These are phyloP conservation scores for Orthonevra nobilis DNA, from an alignment of 2,888 invertebrate species.

Conservation along the genomic window DNA sequence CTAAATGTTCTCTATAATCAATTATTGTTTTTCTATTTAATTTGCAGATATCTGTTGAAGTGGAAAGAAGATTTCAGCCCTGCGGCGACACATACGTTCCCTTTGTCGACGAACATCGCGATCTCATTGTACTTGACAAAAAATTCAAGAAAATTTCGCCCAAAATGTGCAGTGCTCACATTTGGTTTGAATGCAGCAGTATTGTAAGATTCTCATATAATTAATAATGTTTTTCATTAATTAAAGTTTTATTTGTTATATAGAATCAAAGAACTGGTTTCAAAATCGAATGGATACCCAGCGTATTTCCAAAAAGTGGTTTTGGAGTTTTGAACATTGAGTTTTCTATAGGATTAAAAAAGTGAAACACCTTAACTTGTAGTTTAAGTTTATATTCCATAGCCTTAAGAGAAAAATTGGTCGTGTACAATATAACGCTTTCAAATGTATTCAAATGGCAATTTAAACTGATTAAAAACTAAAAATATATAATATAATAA, in stretches of 20 bases:
- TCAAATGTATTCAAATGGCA: neutral
- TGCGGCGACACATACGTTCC: slow-evolving; percentile 72
- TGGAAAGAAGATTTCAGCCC: slow-evolving; percentile 74
- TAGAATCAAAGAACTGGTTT: slow-evolving; percentile 83
- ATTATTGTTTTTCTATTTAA: neutral
- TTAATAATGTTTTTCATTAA: slow-evolving; percentile 7
- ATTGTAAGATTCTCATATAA: slow-evolving; percentile 58
- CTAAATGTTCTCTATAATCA: neutral
- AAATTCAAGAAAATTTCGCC: slow-evolving; percentile 75
- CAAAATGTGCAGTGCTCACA: slow-evolving; percentile 74
- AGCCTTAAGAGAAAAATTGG: slow-evolving; percentile 20
- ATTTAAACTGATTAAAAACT: neutral
- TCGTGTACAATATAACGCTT: slow-evolving; percentile 20
- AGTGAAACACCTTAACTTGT: slow-evolving; percentile 69
- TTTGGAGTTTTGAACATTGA: slow-evolving; percentile 87
- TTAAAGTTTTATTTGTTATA: slow-evolving; percentile 12
- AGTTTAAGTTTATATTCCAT: slow-evolving; percentile 54
- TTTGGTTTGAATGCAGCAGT: slow-evolving; percentile 73
- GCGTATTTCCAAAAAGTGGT: slow-evolving; percentile 85
- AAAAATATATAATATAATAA: neutral
- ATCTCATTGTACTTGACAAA: slow-evolving; percentile 46
- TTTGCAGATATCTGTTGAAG: slow-evolving; percentile 71
- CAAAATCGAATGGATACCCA: slow-evolving; percentile 89
- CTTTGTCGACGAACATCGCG: slow-evolving; percentile 71
- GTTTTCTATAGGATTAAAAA: slow-evolving; percentile 86